Percentiles rank a stretch among this genome's conserved stretches.
phyloP scores from a whole-genome alignment of 2,113 vertebrate genomes.

The Percopsis transmontana region DNA sequence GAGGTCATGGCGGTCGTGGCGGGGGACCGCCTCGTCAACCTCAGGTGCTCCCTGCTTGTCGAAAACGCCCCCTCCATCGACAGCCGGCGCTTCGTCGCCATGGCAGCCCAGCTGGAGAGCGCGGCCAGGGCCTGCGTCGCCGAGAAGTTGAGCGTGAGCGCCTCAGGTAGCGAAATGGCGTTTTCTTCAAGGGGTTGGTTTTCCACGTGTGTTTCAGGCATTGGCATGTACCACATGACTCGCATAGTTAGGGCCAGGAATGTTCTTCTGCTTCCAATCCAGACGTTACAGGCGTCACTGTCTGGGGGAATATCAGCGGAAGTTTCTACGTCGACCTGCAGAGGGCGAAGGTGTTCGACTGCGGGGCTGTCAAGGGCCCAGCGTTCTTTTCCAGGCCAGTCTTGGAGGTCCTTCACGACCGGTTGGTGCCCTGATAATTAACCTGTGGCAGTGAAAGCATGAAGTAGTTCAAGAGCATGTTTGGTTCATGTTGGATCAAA shows the following conservation, averaged over 20 bases:
- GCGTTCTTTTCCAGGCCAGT: constrained; percentile 74
- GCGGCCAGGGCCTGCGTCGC: constrained; percentile 82
- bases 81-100: constrained; percentile 77
- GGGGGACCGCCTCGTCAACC: constrained; percentile 81
- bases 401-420: constrained; percentile 79
- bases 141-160: constrained; percentile 76
- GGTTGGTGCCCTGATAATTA: constrained; percentile 64
- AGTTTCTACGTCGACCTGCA: constrained; percentile 86
- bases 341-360: constrained; percentile 81
- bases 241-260: too few relatives aligned
- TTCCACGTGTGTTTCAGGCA: too few relatives aligned
- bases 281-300: constrained; percentile 86
- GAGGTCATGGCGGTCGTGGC: constrained; percentile 83
- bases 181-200: not conserved
- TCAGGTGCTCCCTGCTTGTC: constrained; percentile 80
- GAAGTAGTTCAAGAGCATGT: not conserved
- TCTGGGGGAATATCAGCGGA: constrained; percentile 92
- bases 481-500: not conserved
- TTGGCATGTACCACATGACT: too few relatives aligned
- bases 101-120: constrained; percentile 80
- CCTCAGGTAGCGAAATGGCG: constrained; percentile 71
- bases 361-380: constrained; percentile 84
- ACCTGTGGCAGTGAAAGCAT: not conserved
- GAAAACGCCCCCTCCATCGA: constrained; percentile 66
- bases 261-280: constrained; percentile 31